Conservation (phyloP, 2,888 invertebrate genomes). For the Scaptomyza flava region DNA sequence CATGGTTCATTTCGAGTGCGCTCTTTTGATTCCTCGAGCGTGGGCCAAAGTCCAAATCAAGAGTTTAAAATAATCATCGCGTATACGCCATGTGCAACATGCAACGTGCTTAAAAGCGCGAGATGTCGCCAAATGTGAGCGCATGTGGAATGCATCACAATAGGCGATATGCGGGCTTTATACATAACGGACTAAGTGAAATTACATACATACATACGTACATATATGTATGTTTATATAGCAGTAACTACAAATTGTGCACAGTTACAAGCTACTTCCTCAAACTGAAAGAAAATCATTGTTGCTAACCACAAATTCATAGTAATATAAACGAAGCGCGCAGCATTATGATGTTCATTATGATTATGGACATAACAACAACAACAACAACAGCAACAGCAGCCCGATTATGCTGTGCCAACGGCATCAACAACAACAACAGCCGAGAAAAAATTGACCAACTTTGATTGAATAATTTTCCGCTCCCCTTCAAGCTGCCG, state of each 20-base stretch:
- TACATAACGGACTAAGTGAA: not conserved
- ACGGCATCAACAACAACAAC: constrained; percentile 12
- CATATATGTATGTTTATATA: not conserved
- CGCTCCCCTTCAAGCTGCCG: constrained; percentile 18
- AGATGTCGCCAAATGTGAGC: constrained; percentile 46
- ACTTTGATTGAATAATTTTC: constrained; percentile 77
- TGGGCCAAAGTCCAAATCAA: constrained; percentile 17
- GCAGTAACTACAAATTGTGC: constrained; percentile 41
- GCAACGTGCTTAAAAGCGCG: constrained; percentile 26
- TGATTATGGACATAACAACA: constrained; percentile 42
- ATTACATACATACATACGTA: not conserved
- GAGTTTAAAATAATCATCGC: constrained; percentile 56
- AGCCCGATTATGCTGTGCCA: constrained; percentile 40
- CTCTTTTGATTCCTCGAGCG: not conserved
- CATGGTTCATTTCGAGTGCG: not conserved
- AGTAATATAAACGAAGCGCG: constrained; percentile 13
- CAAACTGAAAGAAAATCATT: constrained; percentile 36
- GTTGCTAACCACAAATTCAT: constrained; percentile 23
- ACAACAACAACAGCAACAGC: constrained; percentile 44
- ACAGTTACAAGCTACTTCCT: constrained; percentile 63
- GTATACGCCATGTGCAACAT: constrained; percentile 70
- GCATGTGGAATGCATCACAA: constrained; percentile 21
- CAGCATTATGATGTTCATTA: constrained; percentile 43
- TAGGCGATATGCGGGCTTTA: constrained; percentile 36
- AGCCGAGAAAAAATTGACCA: constrained; percentile 47